These are phyloP conservation scores for Tetrao urogallus DNA, from an alignment of 2,113 vertebrate genomes.

Conservation along the genomic window DNA sequence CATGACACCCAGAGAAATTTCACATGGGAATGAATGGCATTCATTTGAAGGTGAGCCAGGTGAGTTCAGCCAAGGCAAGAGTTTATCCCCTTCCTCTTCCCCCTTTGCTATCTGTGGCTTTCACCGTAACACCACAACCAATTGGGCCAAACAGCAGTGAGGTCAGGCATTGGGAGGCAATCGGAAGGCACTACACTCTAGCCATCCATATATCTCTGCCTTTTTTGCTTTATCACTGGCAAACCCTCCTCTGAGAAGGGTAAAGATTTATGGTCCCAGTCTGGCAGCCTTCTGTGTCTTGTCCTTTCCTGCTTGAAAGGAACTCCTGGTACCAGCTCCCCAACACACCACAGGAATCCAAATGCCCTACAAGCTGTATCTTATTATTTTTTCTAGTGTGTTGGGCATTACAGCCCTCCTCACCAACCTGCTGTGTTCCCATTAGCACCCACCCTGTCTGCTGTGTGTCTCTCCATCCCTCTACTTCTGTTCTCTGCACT, in stretches of 20 bases:
- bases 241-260: background rate
- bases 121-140: background rate
- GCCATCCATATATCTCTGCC: background rate
- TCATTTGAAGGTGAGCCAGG: background rate
- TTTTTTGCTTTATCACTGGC: background rate
- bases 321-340: background rate
- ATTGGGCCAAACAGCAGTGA: background rate
- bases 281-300: background rate
- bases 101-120: background rate
- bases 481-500: background rate
- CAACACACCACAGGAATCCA: background rate
- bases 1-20: background rate
- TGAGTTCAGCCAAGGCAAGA: background rate
- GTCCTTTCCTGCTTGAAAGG: background rate
- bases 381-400: rapidly evolving
- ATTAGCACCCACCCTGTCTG: background rate
- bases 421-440: background rate
- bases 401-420: background rate
- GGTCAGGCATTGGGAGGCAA: background rate
- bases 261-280: background rate
- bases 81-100: background rate
- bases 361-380: background rate
- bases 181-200: background rate
- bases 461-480: background rate
- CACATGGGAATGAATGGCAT: background rate